Evolutionary conservation across 1,140 invertebrate genomes (phyloP), one percentile per base, ranked within the genome.

Genomic region (Drosophila albomicans): DNA sequence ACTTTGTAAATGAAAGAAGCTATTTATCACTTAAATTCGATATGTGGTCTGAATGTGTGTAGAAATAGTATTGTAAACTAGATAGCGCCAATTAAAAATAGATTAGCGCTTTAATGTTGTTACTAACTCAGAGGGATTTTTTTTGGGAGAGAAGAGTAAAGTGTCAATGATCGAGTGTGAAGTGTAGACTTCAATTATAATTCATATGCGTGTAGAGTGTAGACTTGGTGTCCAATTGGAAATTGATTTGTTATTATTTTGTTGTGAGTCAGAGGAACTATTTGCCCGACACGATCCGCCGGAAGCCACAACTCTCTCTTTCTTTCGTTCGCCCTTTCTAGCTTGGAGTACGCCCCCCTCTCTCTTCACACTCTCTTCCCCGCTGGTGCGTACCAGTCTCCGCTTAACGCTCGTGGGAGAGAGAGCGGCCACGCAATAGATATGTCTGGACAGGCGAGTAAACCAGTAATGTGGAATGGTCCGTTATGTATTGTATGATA

Each of bases 351-450:
- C 41, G 3, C 11, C 41, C 11, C 11, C 41, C 11, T 11, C 46
- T 20, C 13, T 11, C 13, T 52, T 7, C 46, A n/a, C 25, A 48
- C 32, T n/a, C 20, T 25, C 20, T 25, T 10, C 8, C 57, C 48
- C 66, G 41, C 15, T 54, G 48, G 0, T 3, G 11, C 59, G 87
- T 91, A 87, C 87, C 87, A 87, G 87, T 76, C 87, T 84, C 87
- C 79, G 66, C 73, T 76, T 54, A 48, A 51, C 67, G 35, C 32
- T 6, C 7, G 61, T 28, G 51, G 61, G 48, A 64, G 51, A 64
- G 48, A 61, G 48, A 58, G 35, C 11, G 25, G 49, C 52, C 49
- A 64, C 59, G 64, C 49, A 66, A 58, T 51, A 82, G 56, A 76
- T 77, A 88, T 75, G 75, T 25, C 35, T 38, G 35, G 35, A 10